Evolutionary conservation across 2,797 vertebrate genomes (phyloP), one percentile per base, ranked within the genome.

Genomic region (Manis crassicaudata): DNA sequence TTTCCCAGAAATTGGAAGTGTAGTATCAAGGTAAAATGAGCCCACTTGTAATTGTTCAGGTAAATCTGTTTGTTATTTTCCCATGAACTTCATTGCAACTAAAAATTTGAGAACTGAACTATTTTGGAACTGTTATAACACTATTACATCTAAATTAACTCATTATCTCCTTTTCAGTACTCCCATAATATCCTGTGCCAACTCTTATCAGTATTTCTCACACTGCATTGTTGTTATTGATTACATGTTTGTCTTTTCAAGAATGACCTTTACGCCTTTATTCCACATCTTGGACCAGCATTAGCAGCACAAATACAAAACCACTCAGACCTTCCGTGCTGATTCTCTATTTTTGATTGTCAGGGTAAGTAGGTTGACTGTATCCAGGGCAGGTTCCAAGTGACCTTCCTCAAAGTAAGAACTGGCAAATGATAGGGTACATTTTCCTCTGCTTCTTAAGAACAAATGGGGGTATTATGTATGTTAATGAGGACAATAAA

Each of bases 21-120:
- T 84, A 52, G 35, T 75, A 27, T 84, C n/a, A 88, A 85, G 70
- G 40, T 79, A 60, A 97, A 90, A 90, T 79, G 58, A 90, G 86
- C 27, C 10, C 77, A 88, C 23, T 95, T 83, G 63, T 43, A 65
- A 92, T 56, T 92, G n/a, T 43, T 68, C 70, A 75, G 87, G 23
- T 80, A 87, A 88, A 96, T 84, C 58, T 84, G 40, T 80, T 82
- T 43, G 16, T 89, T 89, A 80, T 81, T 77, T 94, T 80, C 87
- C 58, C 70, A 35, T 56, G 84, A 88, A 79, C 27, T 89, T 88
- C 52, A 88, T 0, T 91, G 50, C 40, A 84, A 79, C 40, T 79
- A 84, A 93, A 96, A 90, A 88, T 80, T 84, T 20, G 72, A 58
- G 84, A 88, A 63, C 2, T 75, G 70, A 80, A 72, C 77, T 93